These are phyloP conservation scores for Apis laboriosa DNA, from an alignment of 1,140 invertebrate genomes.

Conservation along the genomic window DNA sequence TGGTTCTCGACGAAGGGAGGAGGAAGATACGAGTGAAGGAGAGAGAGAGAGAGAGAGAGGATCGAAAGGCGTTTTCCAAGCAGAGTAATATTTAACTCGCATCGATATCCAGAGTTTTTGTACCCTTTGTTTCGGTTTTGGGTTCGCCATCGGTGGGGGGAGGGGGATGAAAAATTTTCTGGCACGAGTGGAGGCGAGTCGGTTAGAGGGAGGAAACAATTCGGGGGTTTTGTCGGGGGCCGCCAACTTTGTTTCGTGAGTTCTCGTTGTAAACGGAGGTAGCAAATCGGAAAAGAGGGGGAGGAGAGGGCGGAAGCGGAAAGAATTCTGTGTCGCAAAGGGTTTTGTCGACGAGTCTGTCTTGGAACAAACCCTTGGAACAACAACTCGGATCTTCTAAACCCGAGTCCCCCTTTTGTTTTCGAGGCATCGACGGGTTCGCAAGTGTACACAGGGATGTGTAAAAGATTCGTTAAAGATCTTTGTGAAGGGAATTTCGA, in stretches of 20 bases:
- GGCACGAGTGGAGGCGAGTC: background rate
- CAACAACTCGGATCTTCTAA: background rate
- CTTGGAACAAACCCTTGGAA: background rate
- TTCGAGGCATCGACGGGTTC: background rate
- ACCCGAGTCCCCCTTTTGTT: background rate
- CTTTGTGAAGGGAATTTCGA: too few species aligned
- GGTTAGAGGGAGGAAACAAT: constrained; percentile 48
- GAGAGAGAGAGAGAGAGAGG: too few species aligned
- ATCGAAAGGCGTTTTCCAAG: background rate
- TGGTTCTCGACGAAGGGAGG: too few species aligned
- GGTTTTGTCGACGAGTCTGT: constrained; percentile 18
- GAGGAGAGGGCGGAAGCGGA: constrained; percentile 20
- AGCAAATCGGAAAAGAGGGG: constrained; percentile 26
- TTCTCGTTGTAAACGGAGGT: constrained; percentile 34
- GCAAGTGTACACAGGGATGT: background rate
- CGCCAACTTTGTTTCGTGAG: constrained; percentile 53
- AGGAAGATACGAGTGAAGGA: background rate
- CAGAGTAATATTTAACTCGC: constrained; percentile 11
- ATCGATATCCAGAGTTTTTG: background rate
- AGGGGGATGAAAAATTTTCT: background rate
- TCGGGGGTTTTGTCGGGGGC: constrained; percentile 47
- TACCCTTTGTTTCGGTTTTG: background rate
- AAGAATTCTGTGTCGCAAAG: constrained; percentile 32
- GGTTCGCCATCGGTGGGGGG: background rate
- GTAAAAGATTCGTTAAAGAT: too few species aligned